Evolutionary conservation across 2,113 vertebrate species (phyloP).

Genomic region (Phrynosoma platyrhinos): DNA sequence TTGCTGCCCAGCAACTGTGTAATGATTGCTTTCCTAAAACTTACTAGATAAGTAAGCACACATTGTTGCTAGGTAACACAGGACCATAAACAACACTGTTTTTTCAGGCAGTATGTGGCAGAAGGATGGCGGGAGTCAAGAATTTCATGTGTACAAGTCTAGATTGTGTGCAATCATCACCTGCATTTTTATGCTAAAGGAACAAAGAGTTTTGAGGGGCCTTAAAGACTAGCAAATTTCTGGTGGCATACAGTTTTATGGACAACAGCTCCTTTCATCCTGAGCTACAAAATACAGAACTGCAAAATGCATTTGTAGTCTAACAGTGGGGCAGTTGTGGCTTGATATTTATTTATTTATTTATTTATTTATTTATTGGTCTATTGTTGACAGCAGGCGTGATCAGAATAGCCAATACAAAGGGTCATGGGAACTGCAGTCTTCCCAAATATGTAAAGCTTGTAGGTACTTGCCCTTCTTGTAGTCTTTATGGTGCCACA

Average conservation of each 20-base stretch:
- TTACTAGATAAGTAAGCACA: constrained; percentile 35
- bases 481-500: no score
- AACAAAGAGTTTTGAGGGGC: background rate
- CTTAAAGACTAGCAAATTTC: background rate
- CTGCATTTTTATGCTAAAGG: background rate
- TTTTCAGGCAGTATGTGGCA: constrained; percentile 13
- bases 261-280: background rate
- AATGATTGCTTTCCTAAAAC: constrained; percentile 12
- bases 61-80: constrained; percentile 29
- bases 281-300: background rate
- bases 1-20: constrained; percentile 6
- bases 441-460: no score
- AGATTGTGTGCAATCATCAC: background rate
- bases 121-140: no score
- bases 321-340: background rate
- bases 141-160: background rate
- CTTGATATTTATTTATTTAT: background rate
- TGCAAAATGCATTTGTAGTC: background rate
- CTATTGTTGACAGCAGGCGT: no score
- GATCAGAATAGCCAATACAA: background rate
- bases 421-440: background rate
- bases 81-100: background rate
- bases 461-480: no score
- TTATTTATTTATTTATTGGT: no score
- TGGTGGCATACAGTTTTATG: background rate